A percentile compares a stretch with the other conserved stretches of the same genome.
phyloP scores from a whole-genome alignment of 2,888 invertebrate species.

The Agrilus biguttatus region DNA sequence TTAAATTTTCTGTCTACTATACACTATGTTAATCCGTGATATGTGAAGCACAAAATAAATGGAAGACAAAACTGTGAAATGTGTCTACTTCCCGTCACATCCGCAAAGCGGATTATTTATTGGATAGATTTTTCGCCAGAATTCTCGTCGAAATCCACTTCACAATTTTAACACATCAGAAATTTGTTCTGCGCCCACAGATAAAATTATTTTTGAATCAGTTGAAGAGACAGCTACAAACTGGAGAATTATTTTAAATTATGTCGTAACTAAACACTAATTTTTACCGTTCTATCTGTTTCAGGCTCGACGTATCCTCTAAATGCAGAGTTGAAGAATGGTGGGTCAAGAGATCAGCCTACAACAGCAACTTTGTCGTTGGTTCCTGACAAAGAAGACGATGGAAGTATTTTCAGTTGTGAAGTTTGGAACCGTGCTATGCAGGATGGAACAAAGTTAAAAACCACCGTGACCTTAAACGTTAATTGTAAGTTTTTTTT shows the following conservation, averaged over 20 bases:
- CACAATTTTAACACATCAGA: too few relatives aligned
- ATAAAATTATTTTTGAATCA: too few relatives aligned
- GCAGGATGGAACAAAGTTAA: constrained; percentile 64
- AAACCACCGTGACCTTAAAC: constrained; percentile 64
- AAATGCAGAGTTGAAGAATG: constrained; percentile 53
- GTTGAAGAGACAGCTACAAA: background rate
- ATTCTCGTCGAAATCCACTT: too few relatives aligned
- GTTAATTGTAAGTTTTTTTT: constrained; percentile 69
- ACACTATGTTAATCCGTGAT: too few relatives aligned
- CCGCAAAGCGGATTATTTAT: too few relatives aligned
- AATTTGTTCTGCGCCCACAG: too few relatives aligned
- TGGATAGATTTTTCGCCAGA: too few relatives aligned
- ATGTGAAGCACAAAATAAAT: too few relatives aligned
- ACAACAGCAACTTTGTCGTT: constrained; percentile 63
- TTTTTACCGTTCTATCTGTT: constrained; percentile 1
- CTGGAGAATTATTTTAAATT: constrained; percentile 4
- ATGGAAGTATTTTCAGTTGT: constrained; percentile 70
- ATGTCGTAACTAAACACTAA: background rate
- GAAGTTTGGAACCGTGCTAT: constrained; percentile 84
- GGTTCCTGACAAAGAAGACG: constrained; percentile 69
- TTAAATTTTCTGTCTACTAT: too few relatives aligned
- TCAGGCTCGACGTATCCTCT: constrained; percentile 55
- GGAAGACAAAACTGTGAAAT: too few relatives aligned
- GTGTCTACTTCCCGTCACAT: too few relatives aligned
- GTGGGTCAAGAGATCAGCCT: constrained; percentile 57